Conservation (phyloP, 2,888 invertebrate genomes). For the Amitus sp. region DNA sequence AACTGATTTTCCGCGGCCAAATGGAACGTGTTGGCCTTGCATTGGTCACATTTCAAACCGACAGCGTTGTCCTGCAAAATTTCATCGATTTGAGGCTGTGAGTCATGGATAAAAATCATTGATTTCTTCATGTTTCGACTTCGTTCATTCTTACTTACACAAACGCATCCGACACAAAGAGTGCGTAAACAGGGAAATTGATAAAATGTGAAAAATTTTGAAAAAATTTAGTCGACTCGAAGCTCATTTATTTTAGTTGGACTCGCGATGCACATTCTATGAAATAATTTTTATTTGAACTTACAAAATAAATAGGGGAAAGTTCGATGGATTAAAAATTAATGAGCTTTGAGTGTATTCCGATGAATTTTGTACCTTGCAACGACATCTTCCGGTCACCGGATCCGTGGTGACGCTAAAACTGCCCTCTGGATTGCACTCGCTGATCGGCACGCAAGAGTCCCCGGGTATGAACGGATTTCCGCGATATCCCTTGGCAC, state of each 20-base stretch:
- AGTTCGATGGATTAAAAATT: too few relatives aligned
- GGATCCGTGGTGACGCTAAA: conserved; percentile 66
- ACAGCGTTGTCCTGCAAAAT: conserved; percentile 73
- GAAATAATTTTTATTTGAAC: too few relatives aligned
- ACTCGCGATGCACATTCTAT: too few relatives aligned
- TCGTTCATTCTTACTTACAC: too few relatives aligned
- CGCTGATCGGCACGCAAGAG: conserved; percentile 72
- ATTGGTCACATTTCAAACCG: conserved; percentile 87
- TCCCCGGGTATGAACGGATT: conserved; percentile 83
- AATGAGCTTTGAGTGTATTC: too few relatives aligned
- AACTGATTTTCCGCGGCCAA: conserved; percentile 80
- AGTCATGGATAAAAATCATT: too few relatives aligned
- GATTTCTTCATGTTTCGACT: conserved; percentile 15
- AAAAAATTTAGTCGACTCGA: too few relatives aligned
- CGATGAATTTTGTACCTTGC: conserved; percentile 71
- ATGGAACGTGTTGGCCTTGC: conserved; percentile 86
- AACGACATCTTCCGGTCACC: conserved; percentile 71
- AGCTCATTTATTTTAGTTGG: too few relatives aligned
- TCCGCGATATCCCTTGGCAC: conserved; percentile 83
- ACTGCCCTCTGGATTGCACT: conserved; percentile 82
- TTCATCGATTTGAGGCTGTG: conserved; percentile 17
- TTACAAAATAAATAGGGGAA: too few relatives aligned
- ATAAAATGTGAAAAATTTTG: conserved; percentile 16
- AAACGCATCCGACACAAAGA: conserved; percentile 29
- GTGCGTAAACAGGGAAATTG: conserved; percentile 28